Percentiles rank a stretch among this genome's conserved stretches.
These are phyloP conservation scores for Apis florea DNA, from an alignment of 1,140 invertebrate genomes.

Conservation along the genomic window DNA sequence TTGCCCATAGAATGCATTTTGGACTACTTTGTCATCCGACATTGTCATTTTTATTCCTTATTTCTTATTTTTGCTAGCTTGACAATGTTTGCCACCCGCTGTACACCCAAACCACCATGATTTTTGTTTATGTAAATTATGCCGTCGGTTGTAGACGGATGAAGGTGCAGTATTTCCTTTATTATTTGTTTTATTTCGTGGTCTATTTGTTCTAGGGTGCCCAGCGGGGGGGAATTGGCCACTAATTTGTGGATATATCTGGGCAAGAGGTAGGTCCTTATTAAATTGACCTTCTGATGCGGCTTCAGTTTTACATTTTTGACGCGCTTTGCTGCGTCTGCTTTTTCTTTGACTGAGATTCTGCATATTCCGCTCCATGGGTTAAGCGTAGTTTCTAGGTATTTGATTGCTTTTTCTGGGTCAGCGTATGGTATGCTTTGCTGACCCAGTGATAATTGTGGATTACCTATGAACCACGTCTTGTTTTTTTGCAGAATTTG, in stretches of 20 bases:
- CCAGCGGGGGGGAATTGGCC: neutral
- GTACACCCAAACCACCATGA: neutral
- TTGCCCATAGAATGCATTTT: too few species aligned
- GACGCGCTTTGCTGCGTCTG: accelerated
- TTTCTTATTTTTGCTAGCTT: too few species aligned
- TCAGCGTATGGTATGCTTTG: too few species aligned
- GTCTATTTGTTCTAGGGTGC: neutral
- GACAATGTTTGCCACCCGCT: neutral
- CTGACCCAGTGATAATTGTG: too few species aligned
- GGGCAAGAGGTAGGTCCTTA: neutral
- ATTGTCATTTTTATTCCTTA: neutral
- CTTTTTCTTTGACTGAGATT: neutral
- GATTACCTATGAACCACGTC: too few species aligned
- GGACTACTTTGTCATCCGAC: neutral
- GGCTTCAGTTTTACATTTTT: neutral
- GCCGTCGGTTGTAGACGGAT: neutral
- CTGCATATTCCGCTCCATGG: neutral
- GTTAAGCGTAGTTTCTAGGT: neutral
- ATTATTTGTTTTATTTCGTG: neutral
- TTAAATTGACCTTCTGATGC: neutral
- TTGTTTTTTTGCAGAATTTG: neutral
- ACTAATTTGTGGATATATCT: neutral
- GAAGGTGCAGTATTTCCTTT: neutral
- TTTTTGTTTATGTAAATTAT: neutral
- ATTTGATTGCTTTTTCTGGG: too few species aligned